Base-by-base conservation (phyloP, 1,140 invertebrate species). In the Calephelis virginiensis region DNA sequence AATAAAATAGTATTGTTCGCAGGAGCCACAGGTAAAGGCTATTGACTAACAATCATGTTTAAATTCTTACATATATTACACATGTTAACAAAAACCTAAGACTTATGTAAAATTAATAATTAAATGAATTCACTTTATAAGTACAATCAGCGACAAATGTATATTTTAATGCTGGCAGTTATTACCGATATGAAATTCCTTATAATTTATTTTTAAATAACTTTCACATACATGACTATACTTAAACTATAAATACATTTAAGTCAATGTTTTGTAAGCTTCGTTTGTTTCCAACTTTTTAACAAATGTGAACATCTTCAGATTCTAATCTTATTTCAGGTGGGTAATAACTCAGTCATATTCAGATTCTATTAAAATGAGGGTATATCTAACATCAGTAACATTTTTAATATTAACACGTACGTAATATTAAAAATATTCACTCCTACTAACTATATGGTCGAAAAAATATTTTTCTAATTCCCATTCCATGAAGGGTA, bases 371-470 rank as follows among this genome's bases (percentile, higher is more conserved):
- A 56, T 56, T 56, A 56, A 56, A 56, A 56, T 56, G 14, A 56
- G 14, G 53, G 53, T 17, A 6, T 8, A 17, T 53, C 50, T 53
- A 53, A 53, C 17, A 17, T 17, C 50, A 53, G 50, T 53, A 53
- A 13, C 28, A 53, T 28, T 53, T 53, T 53, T 53, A 53, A 53
- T 28, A 53, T 53, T 70, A 68, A 73, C 37, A 61, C 13, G 59
- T 43, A 64, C 60, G 59, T 62, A 64, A 59, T 50, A 63, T 64
- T 61, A 68, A 68, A 65, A 67, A 67, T 67, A 60, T 66, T 53
- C 62, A 71, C 67, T 65, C 62, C 72, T 60, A 67, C 71, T 75
- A 73, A 76, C 74, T 78, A 76, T 74, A 75, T 77, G 75, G 71
- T 77, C 73, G 73, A 72, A 73, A 78, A 67, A 67, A 64, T 70